Evolutionary conservation across 2,888 invertebrate species (phyloP).

Genomic region (Macrosiphum euphorbiae): DNA sequence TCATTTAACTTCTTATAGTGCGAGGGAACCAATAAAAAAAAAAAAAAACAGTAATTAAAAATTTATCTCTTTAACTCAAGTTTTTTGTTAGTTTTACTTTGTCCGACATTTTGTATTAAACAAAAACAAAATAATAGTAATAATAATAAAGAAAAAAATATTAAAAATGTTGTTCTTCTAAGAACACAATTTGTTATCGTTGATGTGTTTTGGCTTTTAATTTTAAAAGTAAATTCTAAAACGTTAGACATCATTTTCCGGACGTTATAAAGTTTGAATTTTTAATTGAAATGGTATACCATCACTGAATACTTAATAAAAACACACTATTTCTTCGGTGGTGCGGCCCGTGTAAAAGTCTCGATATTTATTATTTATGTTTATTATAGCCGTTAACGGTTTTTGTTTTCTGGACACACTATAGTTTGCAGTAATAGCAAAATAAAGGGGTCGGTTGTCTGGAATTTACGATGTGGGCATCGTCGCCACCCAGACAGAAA

Average conservation of each 20-base stretch:
- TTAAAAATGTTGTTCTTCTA: background rate
- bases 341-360: background rate
- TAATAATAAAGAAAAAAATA: background rate
- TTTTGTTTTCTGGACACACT: background rate
- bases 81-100: slow-evolving; percentile 39
- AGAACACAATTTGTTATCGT: slow-evolving; percentile 14
- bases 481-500: background rate
- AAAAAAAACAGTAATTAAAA: slow-evolving; percentile 46
- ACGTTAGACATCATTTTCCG: slow-evolving; percentile 16
- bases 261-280: slow-evolving; percentile 30
- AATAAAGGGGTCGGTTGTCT: background rate
- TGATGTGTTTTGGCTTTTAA: slow-evolving; percentile 7
- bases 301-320: slow-evolving; percentile 34
- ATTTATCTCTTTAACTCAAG: slow-evolving; percentile 18
- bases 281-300: slow-evolving; percentile 29
- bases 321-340: slow-evolving; percentile 9
- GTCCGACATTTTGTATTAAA: slow-evolving; percentile 10
- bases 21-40: background rate
- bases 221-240: slow-evolving; percentile 29
- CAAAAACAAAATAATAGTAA: slow-evolving; percentile 7
- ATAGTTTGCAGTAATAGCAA: background rate
- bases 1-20: background rate
- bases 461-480: background rate
- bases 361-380: slow-evolving; percentile 52
- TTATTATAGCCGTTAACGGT: slow-evolving; percentile 14